phyloP scores from a whole-genome alignment of 2,888 invertebrate species.

The Bombylius major region DNA sequence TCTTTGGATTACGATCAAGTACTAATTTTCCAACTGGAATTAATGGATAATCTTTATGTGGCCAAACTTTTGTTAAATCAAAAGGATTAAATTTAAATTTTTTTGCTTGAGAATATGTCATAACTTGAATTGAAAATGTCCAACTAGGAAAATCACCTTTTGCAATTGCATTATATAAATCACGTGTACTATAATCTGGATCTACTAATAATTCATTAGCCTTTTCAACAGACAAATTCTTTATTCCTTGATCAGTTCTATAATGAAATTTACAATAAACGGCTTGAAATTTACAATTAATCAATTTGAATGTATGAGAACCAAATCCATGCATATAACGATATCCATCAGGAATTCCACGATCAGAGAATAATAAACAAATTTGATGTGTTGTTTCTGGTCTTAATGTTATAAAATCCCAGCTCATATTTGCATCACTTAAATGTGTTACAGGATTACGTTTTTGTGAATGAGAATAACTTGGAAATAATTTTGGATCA shows the following conservation, averaged over 20 bases:
- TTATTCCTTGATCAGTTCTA: slow-evolving; percentile 85
- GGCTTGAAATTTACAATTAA: slow-evolving; percentile 61
- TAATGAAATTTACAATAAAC: slow-evolving; percentile 89
- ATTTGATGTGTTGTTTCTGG: slow-evolving; percentile 78
- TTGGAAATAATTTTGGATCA: slow-evolving; percentile 82
- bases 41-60: slow-evolving; percentile 74
- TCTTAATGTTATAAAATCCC: slow-evolving; percentile 85
- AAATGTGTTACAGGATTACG: slow-evolving; percentile 85
- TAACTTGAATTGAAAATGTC: slow-evolving; percentile 74
- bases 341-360: slow-evolving; percentile 87
- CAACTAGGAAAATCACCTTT: slow-evolving; percentile 61
- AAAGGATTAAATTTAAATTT: slow-evolving; percentile 77
- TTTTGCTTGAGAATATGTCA: slow-evolving; percentile 80
- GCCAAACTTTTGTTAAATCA: slow-evolving; percentile 89
- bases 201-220: slow-evolving; percentile 50
- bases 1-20: slow-evolving; percentile 76
- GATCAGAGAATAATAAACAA: slow-evolving; percentile 75
- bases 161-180: slow-evolving; percentile 80
- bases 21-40: slow-evolving; percentile 79
- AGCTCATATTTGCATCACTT: slow-evolving; percentile 89
- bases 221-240: slow-evolving; percentile 45
- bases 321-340: slow-evolving; percentile 93
- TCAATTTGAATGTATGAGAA: slow-evolving; percentile 83
- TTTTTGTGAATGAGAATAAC: slow-evolving; percentile 94
- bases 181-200: slow-evolving; percentile 81